Base-by-base conservation (phyloP, 1,140 invertebrate species). In the Drosophila ercepeae region DNA sequence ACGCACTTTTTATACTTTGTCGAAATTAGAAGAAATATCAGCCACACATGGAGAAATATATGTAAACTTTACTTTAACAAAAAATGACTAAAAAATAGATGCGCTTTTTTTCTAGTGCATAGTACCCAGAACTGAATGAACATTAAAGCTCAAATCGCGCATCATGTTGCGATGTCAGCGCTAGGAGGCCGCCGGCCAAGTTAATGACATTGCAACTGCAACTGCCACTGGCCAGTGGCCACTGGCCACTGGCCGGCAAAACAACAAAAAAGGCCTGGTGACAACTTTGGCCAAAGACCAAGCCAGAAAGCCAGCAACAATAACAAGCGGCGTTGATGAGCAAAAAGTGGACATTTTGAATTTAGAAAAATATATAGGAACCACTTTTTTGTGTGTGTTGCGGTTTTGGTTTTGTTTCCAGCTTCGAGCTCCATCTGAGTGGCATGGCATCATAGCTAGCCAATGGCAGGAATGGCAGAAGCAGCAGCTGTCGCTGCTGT, bases 351-450 rank as follows among this genome's bases (percentile, higher is more conserved):
- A 75, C 82, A 82, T 88, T 88, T 88, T 88, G 82, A 88, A 82
- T 88, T 88, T 88, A 88, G 82, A 82, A 88, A 86, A 88, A 77
- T 88, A 82, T 88, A 88, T 88, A 88, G 82, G 76, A 88, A 88
- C 82, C 83, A 88, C 82, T 88, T 88, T 88, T 83, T 84, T 86
- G 14, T 60, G 48, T 34, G 52, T 46, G 46, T 32, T 50, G 60
- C 59, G 29, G 49, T 61, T 63, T 78, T 25, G 41, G 54, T 71
- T 71, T 53, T 52, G 36, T 71, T 53, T 71, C 45, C 55, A 36
- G 44, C 48, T 53, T 70, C 73, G 54, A 51, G 11, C 13, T 60
- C 41, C 58, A 48, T 34, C 50, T 73, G 71, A 78, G 44, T 78
- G 71, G 57, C 74, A 74, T 70, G 55, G 50, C 78, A 74, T 75